Conservation (phyloP, 1,140 invertebrate genomes). For the Calliopsis andreniformis region DNA sequence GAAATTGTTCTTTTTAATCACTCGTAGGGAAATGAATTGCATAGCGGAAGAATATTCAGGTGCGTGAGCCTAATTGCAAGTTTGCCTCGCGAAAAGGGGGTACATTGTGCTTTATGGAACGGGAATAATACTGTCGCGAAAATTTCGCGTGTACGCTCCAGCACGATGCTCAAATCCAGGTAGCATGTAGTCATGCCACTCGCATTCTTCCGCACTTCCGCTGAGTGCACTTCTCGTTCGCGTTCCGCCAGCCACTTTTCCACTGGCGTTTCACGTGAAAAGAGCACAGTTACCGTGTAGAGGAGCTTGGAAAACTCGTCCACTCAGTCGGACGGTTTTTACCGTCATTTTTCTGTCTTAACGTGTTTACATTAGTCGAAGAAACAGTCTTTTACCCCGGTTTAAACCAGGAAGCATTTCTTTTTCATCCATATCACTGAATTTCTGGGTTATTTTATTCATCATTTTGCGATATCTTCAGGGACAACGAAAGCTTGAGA, state of each 20-base stretch:
- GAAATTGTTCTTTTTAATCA: too few relatives aligned
- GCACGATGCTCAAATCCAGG: slow-evolving; percentile 19
- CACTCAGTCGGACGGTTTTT: neutral
- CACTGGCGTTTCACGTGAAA: slow-evolving; percentile 38
- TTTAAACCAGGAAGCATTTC: too few relatives aligned
- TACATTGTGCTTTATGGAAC: neutral
- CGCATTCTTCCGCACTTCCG: slow-evolving; percentile 36
- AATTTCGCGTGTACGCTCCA: neutral
- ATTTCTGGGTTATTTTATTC: neutral
- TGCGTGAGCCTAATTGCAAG: too few relatives aligned
- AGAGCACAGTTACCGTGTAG: slow-evolving; percentile 39
- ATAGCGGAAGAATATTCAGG: too few relatives aligned
- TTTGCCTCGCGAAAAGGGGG: too few relatives aligned
- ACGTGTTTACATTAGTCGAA: neutral
- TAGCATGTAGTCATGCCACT: slow-evolving; percentile 6
- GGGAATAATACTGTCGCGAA: slow-evolving; percentile 3
- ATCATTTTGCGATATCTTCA: too few relatives aligned
- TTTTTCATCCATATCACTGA: neutral
- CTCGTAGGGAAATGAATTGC: too few relatives aligned
- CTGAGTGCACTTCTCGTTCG: slow-evolving; percentile 26
- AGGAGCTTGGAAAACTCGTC: slow-evolving; percentile 16
- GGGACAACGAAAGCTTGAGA: too few relatives aligned
- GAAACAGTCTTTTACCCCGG: too few relatives aligned
- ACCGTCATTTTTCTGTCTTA: slow-evolving; percentile 13
- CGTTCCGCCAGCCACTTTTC: slow-evolving; percentile 54